Base-by-base conservation (phyloP, 2,888 invertebrate genomes). In the Byasa hedistus region DNA sequence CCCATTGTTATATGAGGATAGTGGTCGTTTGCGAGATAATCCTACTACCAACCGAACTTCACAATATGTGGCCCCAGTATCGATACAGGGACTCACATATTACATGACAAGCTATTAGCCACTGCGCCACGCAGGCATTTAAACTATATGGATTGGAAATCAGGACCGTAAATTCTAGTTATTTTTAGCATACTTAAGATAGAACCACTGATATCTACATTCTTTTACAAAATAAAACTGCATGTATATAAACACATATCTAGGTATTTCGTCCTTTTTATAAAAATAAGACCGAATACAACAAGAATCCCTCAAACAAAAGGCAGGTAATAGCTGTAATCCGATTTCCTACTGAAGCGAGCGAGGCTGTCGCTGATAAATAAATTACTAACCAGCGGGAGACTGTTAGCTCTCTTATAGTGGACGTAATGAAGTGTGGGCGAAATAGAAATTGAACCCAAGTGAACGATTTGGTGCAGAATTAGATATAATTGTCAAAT, bases 341-440 rank as follows among this genome's bases (percentile, higher is more conserved):
- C 52, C 21, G 32, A 36, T 61, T 54, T 32, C 36, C 32, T 36
- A 32, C 32, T 39, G 61, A 61, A 52, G 36, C 36, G 17, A 27
- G 10, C 32, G 22, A 54, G 54, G 22, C 61, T 27, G 17, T 22
- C 52, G 27, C 54, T 36, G 61, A 52, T 61, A 61, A 61, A 61
- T 61, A 61, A 54, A 61, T 61, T 61, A 61, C 22, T 61, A 51
- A 32, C 54, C 61, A 4, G 15, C 44, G 17, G 44, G 44, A 17
- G 44, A 44, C 44, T 44, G 17, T 44, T 19, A 4, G 54, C 27
- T 32, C 52, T 32, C 51, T n/a, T 36, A 52, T n/a, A 22, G 15
- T 36, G 36, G 19, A 44, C 19, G 19, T 19, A 44, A 15, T 44
- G 44, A 17, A 44, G 44, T 44, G 15, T 44, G 15, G 44, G 17